Base-by-base conservation (phyloP, 1,140 invertebrate genomes). In the Archivesica marissinica region DNA sequence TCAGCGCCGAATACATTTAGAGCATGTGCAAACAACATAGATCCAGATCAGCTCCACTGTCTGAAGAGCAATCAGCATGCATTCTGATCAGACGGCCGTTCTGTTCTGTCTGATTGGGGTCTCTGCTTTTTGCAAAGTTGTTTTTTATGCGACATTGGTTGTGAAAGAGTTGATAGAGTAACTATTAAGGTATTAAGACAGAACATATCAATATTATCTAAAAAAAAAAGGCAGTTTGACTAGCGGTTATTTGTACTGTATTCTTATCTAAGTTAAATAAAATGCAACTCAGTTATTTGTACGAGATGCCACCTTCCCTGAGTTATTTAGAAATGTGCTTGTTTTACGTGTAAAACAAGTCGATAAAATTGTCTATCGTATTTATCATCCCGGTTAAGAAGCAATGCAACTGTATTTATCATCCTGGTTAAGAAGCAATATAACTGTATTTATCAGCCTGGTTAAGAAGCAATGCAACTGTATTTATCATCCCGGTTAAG, bases 261-360 rank as follows among this genome's bases (percentile, higher is more conserved):
- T 59, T 64, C 59, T 64, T 64, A 64, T 64, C 59, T 64, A 35
- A 64, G 59, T 64, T 64, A 64, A 64, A 64, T 64, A 64, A 25
- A 25, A 35, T 64, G 59, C 59, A 64, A 64, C 59, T 33, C n/a
- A 64, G 38, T 64, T 64, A 64, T 35, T 64, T 35, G 20, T 44
- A 4, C 3, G 6, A 25, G 41, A 70, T 70, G 38, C 39, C 25
- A 25, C 17, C 23, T 25, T 70, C 41, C 38, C 66, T 70, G 25
- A 70, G 66, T 47, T 70, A 47, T 70, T 38, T 39, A 70, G 47
- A 44, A 47, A 70, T 41, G 17, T 70, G 38, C 11, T 0, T 70
- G 66, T 70, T 44, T 23, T 44, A 70, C 23, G 38, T 41, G 41
- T 44, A n/a, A n/a, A 70, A 70, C 66, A 70, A 70, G 41, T 23